Conservation (phyloP, 2,797 vertebrate species). For the Manis pentadactyla region DNA sequence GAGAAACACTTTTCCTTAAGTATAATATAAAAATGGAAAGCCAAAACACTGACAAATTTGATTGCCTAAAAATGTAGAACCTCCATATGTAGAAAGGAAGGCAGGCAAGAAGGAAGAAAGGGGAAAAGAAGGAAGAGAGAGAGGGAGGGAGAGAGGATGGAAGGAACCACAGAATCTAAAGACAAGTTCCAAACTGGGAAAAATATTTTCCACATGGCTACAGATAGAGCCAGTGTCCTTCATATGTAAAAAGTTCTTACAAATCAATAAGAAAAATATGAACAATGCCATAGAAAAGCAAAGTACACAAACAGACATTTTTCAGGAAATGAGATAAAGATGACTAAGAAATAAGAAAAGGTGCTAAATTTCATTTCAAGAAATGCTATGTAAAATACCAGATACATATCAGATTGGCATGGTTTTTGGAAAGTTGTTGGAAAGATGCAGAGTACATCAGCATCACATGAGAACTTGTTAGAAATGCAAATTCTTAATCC, state of each 20-base stretch:
- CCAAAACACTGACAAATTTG: background rate
- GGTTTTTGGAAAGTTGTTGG: background rate
- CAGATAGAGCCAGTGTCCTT: background rate
- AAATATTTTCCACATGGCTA: background rate
- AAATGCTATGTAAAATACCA: background rate
- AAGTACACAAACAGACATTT: background rate
- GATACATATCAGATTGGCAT: background rate
- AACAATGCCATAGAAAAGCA: background rate
- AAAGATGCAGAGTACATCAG: background rate
- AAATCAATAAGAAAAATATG: slow-evolving; percentile 45
- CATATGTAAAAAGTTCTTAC: slow-evolving; percentile 39
- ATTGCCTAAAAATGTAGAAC: background rate
- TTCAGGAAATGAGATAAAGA: background rate
- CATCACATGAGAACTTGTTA: background rate
- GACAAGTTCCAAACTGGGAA: background rate
- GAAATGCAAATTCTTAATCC: slow-evolving; percentile 4
- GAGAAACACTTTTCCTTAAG: slow-evolving; percentile 20
- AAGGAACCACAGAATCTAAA: background rate
- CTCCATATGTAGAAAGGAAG: too few relatives aligned
- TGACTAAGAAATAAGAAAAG: background rate
- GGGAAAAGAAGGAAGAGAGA: too few relatives aligned
- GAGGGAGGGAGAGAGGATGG: background rate
- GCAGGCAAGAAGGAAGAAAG: background rate
- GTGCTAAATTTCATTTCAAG: slow-evolving; percentile 34
- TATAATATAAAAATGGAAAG: slow-evolving; percentile 30